Base-by-base conservation (phyloP, 2,888 invertebrate species). In the Trichacis sp. region DNA sequence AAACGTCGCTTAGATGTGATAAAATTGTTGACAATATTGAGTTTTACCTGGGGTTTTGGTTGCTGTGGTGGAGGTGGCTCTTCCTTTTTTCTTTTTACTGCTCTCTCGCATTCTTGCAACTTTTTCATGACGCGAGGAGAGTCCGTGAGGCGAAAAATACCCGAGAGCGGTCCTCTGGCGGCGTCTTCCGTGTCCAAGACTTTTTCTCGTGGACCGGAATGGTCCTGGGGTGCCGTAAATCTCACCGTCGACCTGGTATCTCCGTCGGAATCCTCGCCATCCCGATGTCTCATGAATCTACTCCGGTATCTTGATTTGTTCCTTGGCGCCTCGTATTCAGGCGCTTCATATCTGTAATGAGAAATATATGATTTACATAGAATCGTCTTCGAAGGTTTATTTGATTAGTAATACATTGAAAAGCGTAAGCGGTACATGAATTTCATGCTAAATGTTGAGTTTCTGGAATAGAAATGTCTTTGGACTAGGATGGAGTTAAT, bases 131-230 rank as follows among this genome's bases (percentile, higher is more conserved):
- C 94, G 59, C 95, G 88, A 0, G 95, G 93, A 50, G 95, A 95
- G 82, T 96, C 96, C 53, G 92, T 91, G 24, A 96, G 85, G 38
- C 95, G 89, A 65, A 93, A 93, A 77, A 96, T 95, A 54, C 96
- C 96, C 84, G 95, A 95, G 1, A 97, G 87, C 4, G 96, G 96
- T 9, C 88, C 93, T 47, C 91, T 88, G 9, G 95, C 92, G 0
- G 93, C 95, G 79, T 96, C 96, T 85, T 96, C 96, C 5, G 95
- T 95, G 78, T 95, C 96, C 59, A 93, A 85, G 0, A 95, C 93
- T 29, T 89, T 87, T 76, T 92, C 91, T 71, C 94, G 89, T 73
- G 73, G 54, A 12, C 65, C 69, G 3, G 71, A 57, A 30, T 75
- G 43, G 0, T 77, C 88, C 84, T 87, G 87, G 72, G 81, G 72